Evolutionary conservation across 1,140 invertebrate genomes (phyloP), one percentile per base, ranked within the genome.

Genomic region (Trachelipus rathkii): DNA sequence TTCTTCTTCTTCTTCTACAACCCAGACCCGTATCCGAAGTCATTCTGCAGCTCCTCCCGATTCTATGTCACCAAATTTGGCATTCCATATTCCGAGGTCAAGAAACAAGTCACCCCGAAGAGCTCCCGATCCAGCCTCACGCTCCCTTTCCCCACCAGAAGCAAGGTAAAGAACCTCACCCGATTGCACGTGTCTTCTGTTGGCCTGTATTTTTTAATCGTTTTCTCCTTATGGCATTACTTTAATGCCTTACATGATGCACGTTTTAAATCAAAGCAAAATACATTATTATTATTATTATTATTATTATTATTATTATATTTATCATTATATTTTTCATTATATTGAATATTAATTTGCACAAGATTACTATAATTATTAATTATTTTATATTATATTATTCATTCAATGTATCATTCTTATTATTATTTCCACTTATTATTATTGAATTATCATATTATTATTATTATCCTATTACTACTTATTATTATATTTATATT

Each of bases 1-100:
- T 19, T 60, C 50, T 15, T 13, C 50, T 19, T 60, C 50, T 15
- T 15, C 50, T 19, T 60, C 50, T 19, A 8, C 50, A 60, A 13
- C 73, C 77, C 68, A 74, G 85, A 73, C 82, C 68, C 77, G 81
- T 23, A 80, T 81, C 71, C 81, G 90, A 83, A 89, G 91, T 84
- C 88, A 92, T 86, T 90, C 90, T 15, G 92, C 92, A 46, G 91
- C 91, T 43, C 91, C 91, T n/a, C 89, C 90, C 82, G 90, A 91
- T 80, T 89, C 89, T 11, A 87, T 89, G 24, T 89, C 87, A 33
- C 33, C 33, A 33, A 33, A 33, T 33, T 33, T 33, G 33, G 33
- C 33, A 75, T 82, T 87, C 60, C 86, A 85, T 80, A 77, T 82
- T 43, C 81, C 83, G 71, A 81, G 84, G 73, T 83, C 84, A 76